Evolutionary conservation across 2,888 invertebrate genomes (phyloP).

Genomic region (Horisme vitalbata): DNA sequence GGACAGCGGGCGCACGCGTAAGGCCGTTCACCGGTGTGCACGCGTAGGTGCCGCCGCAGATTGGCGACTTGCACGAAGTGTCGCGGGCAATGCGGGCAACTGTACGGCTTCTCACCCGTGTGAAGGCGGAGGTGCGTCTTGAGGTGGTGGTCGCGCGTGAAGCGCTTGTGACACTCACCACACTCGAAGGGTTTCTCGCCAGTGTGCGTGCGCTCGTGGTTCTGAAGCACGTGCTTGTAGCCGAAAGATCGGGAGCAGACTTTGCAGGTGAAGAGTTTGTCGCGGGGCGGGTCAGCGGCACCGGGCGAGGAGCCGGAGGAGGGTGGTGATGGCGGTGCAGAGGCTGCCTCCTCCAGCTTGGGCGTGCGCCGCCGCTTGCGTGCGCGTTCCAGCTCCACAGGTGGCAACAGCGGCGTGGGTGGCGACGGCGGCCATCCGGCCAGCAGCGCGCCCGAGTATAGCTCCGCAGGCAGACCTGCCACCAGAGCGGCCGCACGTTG

Average conservation of each 20-base stretch:
- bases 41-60: conserved; percentile 92
- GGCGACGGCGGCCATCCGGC: conserved; percentile 82
- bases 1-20: conserved; percentile 94
- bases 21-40: conserved; percentile 95
- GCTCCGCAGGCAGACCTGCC: conserved; percentile 83
- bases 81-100: conserved; percentile 94
- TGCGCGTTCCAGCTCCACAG: conserved; percentile 69
- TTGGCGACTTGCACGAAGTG: conserved; percentile 97
- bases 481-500: conserved; percentile 78
- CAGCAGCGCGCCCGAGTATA: conserved; percentile 85
- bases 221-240: conserved; percentile 96
- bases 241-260: conserved; percentile 94
- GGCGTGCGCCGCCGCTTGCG: conserved; percentile 76
- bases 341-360: conserved; percentile 69
- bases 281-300: conserved; percentile 82
- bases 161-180: conserved; percentile 94
- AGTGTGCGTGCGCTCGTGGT: conserved; percentile 96
- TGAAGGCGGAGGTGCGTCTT: conserved; percentile 96
- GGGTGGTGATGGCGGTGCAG: conserved; percentile 63
- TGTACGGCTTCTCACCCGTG: conserved; percentile 96
- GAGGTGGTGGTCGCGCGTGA: conserved; percentile 95
- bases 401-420: conserved; percentile 80
- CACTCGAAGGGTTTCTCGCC: conserved; percentile 98
- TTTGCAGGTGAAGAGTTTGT: conserved; percentile 94
- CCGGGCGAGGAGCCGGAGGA: conserved; percentile 80